Base-by-base conservation (phyloP, 2,797 vertebrate species). In the Halcyon smyrnensis region DNA sequence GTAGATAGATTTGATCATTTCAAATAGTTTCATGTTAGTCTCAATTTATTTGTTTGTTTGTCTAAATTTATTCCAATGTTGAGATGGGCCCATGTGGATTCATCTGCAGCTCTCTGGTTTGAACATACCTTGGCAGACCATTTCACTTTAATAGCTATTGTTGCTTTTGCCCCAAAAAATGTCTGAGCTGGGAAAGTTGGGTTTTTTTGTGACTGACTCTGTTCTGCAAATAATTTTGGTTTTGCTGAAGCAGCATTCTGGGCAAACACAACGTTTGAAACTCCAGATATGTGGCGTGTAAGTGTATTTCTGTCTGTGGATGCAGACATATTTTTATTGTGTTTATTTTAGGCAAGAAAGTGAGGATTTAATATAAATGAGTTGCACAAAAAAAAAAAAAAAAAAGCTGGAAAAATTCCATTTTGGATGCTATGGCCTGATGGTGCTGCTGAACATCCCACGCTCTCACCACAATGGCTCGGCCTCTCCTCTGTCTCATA, bases 191-290 rank as follows among this genome's bases (percentile, higher is more conserved):
- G 76, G 80, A 97, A 93, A 87, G 70, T 15, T 67, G 37, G 12
- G 5, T 18, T 41, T 70, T 77, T 60, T 37, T 95, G 87, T 59
- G 51, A 86, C 73, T 48, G 82, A 83, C 48, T 93, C 74, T 59
- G 54, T 75, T 91, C 93, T 90, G 94, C 79, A 94, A 95, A 97
- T 95, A 97, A 77, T 97, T 97, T 94, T 94, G 93, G 94, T 96
- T 96, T 94, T 95, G 91, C 94, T 96, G 93, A 96, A 96, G 74
- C 85, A 90, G 90, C 91, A 45, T 69, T 94, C 88, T 91, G 90
- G 83, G 88, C 83, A 90, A 96, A 88, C 27, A n/a, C 65, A 75
- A 53, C 4, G 0, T 84, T 94, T 93, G 53, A 93, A 96, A 91
- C 70, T 90, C 50, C 74, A 95, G 87, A 90, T 94, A 94, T 84